phyloP scores from a whole-genome alignment of 2,113 vertebrate genomes.

The Osmerus eperlanus region DNA sequence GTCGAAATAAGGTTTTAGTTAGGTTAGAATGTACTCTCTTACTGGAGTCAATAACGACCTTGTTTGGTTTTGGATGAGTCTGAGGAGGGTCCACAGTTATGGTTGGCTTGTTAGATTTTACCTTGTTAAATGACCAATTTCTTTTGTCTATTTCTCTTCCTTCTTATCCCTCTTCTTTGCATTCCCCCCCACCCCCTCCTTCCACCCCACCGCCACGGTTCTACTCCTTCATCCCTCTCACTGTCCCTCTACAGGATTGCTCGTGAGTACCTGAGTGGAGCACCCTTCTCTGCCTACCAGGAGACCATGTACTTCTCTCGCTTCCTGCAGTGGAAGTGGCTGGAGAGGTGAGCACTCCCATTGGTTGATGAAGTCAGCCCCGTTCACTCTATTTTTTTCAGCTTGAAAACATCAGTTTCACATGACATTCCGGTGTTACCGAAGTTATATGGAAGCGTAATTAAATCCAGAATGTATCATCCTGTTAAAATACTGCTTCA shows the following conservation, averaged over 20 bases:
- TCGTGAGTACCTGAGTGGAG: conserved; percentile 83
- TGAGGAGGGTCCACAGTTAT: too few species aligned
- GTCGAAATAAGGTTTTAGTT: too few species aligned
- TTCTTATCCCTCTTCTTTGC: not conserved
- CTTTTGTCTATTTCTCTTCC: not conserved
- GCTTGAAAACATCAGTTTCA: too few species aligned
- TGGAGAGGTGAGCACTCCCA: conserved; percentile 81
- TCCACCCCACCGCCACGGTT: not conserved
- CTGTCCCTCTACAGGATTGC: conserved; percentile 74
- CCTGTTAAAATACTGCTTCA: not conserved
- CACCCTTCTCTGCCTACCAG: conserved; percentile 86
- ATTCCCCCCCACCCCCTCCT: not conserved
- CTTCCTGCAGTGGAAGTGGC: conserved; percentile 94
- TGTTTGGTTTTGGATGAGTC: too few species aligned
- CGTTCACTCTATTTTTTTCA: too few species aligned
- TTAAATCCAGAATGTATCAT: not conserved
- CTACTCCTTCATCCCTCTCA: not conserved
- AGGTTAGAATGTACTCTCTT: too few species aligned
- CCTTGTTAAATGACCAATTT: not conserved
- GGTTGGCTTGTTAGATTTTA: too few species aligned
- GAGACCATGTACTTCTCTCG: conserved; percentile 86
- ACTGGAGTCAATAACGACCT: too few species aligned
- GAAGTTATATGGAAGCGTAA: too few species aligned
- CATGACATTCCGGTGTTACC: too few species aligned
- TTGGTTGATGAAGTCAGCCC: not conserved